These are phyloP conservation scores for Callorhinus ursinus DNA, from an alignment of 2,113 vertebrate species.

Conservation along the genomic window DNA sequence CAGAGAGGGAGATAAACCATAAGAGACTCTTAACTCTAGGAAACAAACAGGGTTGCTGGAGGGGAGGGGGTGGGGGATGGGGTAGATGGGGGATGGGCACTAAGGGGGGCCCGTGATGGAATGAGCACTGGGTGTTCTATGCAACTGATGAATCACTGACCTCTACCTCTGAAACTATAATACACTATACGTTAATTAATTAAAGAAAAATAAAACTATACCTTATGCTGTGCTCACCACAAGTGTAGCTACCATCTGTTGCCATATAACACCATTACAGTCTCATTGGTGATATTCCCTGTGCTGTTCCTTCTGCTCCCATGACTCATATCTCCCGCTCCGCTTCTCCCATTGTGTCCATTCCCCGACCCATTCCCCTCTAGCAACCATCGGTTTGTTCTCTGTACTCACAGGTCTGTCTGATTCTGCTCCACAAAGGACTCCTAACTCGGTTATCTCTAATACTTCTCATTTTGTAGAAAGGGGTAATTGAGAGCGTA, in stretches of 20 bases:
- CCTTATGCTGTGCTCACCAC: background rate
- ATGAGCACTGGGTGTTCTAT: too few relatives aligned
- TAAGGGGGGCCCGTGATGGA: too few relatives aligned
- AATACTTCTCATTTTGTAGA: background rate
- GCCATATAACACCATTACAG: background rate
- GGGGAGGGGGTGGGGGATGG: too few relatives aligned
- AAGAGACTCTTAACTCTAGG: too few relatives aligned
- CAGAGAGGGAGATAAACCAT: background rate
- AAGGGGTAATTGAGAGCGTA: background rate
- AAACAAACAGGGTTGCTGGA: too few relatives aligned
- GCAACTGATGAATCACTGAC: background rate
- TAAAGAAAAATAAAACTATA: background rate
- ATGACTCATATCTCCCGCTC: background rate
- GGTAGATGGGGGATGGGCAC: too few relatives aligned
- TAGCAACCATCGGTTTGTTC: background rate
- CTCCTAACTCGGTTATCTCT: background rate
- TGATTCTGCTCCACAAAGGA: background rate
- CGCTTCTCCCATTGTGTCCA: background rate
- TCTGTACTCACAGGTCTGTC: background rate
- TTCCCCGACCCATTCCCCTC: background rate
- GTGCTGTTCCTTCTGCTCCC: background rate
- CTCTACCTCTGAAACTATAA: background rate
- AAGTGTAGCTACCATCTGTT: background rate
- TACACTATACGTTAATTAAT: background rate
- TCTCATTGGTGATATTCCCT: background rate